Base-by-base conservation (phyloP, 1,140 invertebrate species). In the Hypsibius dujardini region DNA sequence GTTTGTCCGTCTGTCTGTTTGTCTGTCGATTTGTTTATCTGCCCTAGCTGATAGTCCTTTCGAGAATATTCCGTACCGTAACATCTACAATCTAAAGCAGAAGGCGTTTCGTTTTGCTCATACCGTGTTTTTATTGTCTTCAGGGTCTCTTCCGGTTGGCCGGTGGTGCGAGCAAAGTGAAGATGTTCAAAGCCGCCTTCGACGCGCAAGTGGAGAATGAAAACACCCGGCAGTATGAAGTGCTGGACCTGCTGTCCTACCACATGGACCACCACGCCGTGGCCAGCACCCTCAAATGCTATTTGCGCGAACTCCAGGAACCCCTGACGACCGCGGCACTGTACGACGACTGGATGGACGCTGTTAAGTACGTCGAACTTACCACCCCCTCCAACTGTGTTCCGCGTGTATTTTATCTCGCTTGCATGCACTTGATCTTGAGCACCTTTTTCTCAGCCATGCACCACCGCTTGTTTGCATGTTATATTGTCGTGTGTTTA, bases 251-350 rank as follows among this genome's bases (percentile, higher is more conserved):
- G 76, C 75, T 76, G 62, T 78, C 83, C 46, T 76, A 75, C 76
- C 74, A 72, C 47, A 72, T 72, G 62, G 93, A 95, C 80, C 86
- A 89, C 67, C 92, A 95, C 81, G 88, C 92, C 15, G 86, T 95
- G 70, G 90, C 91, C 47, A 88, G 81, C 79, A 75, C 89, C 47
- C 81, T 96, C 46, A 98, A 98, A 80, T 87, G 87, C 46, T 98
- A 98, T 79, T 82, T 98, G 69, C 82, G 95, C 71, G 92, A 97
- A 79, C 81, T 98, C 71, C 94, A 94, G 1, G 92, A 95, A 79
- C 95, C 95, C 40, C 80, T 98, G 59, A 81, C 98, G 71, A 95
- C 93, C 0, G 87, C 85, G 80, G 84, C 86, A 72, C 83, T 95
- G 28, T 93, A 95, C 80, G 84, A 88, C 73, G 88, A 95, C 74